Evolutionary conservation across 1,140 invertebrate genomes (phyloP).

Genomic region (Cepaea nemoralis): DNA sequence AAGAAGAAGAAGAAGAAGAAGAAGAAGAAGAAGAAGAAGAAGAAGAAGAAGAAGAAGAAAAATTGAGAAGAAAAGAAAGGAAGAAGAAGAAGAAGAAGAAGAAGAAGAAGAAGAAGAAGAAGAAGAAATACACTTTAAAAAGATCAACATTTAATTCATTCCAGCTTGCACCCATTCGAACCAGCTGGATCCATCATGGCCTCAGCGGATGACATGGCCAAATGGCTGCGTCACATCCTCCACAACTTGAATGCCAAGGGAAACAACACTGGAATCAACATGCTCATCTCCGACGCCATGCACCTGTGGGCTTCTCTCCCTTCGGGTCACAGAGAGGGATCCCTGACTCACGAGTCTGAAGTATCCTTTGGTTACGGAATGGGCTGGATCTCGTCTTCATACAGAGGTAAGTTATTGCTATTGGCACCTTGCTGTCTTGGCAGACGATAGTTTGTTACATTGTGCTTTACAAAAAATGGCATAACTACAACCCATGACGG

Average conservation of each 20-base stretch:
- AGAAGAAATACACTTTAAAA: too few species aligned
- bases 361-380: constrained; percentile 4
- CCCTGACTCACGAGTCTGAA: not conserved
- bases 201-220: constrained; percentile 15
- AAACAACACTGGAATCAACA: constrained; percentile 19
- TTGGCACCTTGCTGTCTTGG: too few species aligned
- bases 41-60: too few species aligned
- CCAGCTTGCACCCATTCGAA: constrained; percentile 25
- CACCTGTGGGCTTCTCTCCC: constrained; percentile 1
- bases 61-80: too few species aligned
- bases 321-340: not conserved
- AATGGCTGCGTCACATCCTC: constrained; percentile 23
- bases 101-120: too few species aligned
- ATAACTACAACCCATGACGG: too few species aligned
- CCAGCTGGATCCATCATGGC: constrained; percentile 25
- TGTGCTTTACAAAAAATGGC: too few species aligned
- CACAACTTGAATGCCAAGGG: constrained; percentile 13
- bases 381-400: constrained; percentile 15
- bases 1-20: too few species aligned
- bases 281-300: constrained; percentile 19
- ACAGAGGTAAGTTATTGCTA: constrained; percentile 4
- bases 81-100: too few species aligned
- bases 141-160: too few species aligned
- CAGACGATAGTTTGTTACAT: too few species aligned
- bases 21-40: too few species aligned